phyloP scores from a whole-genome alignment of 2,113 vertebrate species.

The Chamaetylas fuelleborni region DNA sequence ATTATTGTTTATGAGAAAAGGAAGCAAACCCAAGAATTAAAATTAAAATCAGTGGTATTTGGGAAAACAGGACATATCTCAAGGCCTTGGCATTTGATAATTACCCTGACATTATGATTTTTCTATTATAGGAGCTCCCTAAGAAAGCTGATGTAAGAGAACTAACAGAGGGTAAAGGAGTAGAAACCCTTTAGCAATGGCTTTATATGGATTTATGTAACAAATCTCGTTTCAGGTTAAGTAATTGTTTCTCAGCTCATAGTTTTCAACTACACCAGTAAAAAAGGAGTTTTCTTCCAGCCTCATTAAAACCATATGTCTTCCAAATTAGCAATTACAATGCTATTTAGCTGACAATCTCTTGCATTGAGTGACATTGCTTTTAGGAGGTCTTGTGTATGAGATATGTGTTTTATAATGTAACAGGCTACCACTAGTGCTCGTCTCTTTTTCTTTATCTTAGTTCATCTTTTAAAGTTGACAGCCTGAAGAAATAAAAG shows the following conservation, averaged over 20 bases:
- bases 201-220: slow-evolving; percentile 28
- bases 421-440: not conserved
- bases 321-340: slow-evolving; percentile 39
- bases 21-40: not conserved
- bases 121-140: not conserved
- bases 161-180: slow-evolving; percentile 12
- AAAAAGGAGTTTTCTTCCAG: slow-evolving; percentile 38
- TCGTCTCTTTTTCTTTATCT: not conserved
- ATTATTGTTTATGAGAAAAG: not conserved
- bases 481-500: not conserved
- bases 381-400: not conserved
- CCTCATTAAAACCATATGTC: slow-evolving; percentile 37
- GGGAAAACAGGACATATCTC: not conserved
- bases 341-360: slow-evolving; percentile 1
- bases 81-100: not conserved
- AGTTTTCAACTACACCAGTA: slow-evolving; percentile 42
- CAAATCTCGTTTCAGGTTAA: slow-evolving; percentile 41
- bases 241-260: slow-evolving; percentile 52
- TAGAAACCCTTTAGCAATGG: not conserved
- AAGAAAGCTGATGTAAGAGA: not conserved
- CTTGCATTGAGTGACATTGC: slow-evolving; percentile 9
- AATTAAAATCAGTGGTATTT: not conserved
- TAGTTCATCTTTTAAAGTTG: not conserved
- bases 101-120: not conserved
- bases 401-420: not conserved